A percentile compares a stretch with the other conserved stretches of the same genome.
Evolutionary conservation across 2,113 vertebrate genomes (phyloP).

Genomic region (Illadopsis cleaveri): DNA sequence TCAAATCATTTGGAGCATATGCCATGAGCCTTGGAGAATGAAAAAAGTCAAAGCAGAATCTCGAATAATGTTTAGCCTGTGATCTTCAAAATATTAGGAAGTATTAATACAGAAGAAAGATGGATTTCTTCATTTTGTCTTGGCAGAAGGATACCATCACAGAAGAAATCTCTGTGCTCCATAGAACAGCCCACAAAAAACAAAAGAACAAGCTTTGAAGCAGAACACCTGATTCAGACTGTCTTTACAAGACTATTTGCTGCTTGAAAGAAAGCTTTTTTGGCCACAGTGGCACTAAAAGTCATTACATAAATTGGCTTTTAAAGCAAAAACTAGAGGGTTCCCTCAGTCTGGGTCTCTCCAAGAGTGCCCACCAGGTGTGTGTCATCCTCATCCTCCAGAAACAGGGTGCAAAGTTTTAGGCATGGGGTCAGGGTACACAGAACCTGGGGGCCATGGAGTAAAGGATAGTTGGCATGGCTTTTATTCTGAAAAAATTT

Average conservation of each 20-base stretch:
- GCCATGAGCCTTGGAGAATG: not conserved
- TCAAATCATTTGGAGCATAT: not conserved
- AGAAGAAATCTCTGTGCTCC: not conserved
- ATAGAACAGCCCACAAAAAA: not conserved
- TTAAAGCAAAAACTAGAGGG: not conserved
- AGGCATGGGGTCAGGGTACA: not conserved
- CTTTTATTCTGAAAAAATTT: not conserved
- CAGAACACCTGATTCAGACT: not conserved
- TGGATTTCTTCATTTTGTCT: not conserved
- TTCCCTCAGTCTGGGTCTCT: not conserved
- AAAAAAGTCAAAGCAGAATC: not conserved
- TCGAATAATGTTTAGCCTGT: not conserved
- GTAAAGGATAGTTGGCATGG: not conserved
- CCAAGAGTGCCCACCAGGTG: accelerated
- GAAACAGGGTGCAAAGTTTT: not conserved
- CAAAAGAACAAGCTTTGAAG: not conserved
- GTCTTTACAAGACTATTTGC: not conserved
- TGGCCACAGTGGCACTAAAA: not conserved
- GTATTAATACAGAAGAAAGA: not conserved
- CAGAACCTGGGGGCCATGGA: accelerated
- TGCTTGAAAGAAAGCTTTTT: not conserved
- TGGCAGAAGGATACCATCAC: not conserved
- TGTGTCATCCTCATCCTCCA: accelerated
- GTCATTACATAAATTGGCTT: not conserved
- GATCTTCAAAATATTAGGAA: not conserved